A percentile compares a stretch with the other conserved stretches of the same genome.
Evolutionary conservation across 2,797 vertebrate species (phyloP).

Genomic region (Helicolenus hilgendorfi): DNA sequence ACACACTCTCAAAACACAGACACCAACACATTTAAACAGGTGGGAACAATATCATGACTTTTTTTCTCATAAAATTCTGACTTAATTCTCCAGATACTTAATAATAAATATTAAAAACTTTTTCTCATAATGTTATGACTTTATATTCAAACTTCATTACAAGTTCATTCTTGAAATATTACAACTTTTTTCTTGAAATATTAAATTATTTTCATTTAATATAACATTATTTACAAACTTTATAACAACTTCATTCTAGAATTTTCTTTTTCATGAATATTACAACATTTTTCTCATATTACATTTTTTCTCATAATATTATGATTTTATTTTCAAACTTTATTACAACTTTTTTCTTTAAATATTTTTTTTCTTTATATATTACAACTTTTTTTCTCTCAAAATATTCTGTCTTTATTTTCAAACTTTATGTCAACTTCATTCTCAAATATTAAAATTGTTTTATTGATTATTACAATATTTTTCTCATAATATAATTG

Average conservation of each 20-base stretch:
- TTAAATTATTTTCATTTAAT: not conserved
- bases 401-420: no score
- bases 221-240: no score
- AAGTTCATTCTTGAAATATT: not conserved
- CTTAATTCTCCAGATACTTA: not conserved
- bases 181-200: not conserved
- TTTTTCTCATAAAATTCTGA: not conserved
- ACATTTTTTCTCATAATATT: no score
- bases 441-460: not conserved
- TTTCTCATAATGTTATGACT: not conserved
- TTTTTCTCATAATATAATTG: no score
- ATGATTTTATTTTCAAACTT: no score
- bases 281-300: no score
- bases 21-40: not conserved
- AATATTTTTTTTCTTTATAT: not conserved
- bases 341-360: no score
- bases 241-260: no score
- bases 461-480: no score
- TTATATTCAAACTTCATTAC: not conserved
- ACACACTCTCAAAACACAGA: not conserved
- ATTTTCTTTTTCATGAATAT: no score
- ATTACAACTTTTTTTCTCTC: no score
- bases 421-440: no score
- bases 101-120: not conserved
- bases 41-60: not conserved